Conservation (phyloP, 1,140 invertebrate species). For the Caenorhabditis briggsae region DNA sequence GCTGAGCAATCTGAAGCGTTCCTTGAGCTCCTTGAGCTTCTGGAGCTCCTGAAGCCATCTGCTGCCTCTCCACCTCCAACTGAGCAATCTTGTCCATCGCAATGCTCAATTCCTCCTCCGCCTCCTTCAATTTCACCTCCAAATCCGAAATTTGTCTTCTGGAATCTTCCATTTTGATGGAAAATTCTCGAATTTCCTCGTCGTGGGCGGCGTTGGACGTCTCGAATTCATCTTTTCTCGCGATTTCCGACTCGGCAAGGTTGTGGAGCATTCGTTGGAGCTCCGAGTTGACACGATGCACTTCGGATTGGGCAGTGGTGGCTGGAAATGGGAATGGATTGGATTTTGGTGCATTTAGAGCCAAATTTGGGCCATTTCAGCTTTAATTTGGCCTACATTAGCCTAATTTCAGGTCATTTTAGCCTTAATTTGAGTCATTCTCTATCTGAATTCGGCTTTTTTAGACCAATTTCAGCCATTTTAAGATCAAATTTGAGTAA, state of each 20-base stretch:
- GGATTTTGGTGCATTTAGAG: too few species aligned
- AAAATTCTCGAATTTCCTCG: not conserved
- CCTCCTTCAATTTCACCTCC: slow-evolving; percentile 20
- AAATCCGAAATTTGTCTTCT: slow-evolving; percentile 8
- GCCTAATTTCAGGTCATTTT: too few species aligned
- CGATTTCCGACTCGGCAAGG: slow-evolving; percentile 7
- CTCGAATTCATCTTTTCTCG: slow-evolving; percentile 20
- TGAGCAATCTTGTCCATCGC: not conserved
- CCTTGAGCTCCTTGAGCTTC: not conserved
- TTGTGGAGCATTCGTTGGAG: not conserved
- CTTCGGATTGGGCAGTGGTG: not conserved
- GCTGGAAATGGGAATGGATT: slow-evolving; percentile 17
- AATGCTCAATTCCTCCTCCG: not conserved
- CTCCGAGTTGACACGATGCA: not conserved
- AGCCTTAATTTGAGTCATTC: too few species aligned
- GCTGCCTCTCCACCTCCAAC: too few species aligned
- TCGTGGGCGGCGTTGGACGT: not conserved
- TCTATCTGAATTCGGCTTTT: too few species aligned
- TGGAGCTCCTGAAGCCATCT: not conserved
- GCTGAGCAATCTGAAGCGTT: not conserved
- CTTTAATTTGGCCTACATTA: too few species aligned
- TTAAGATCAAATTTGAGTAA: too few species aligned
- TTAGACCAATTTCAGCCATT: too few species aligned
- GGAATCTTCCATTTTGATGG: not conserved
- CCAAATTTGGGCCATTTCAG: too few species aligned